These are phyloP conservation scores for Dexiosoma caninum DNA, from an alignment of 2,888 invertebrate species.

Conservation along the genomic window DNA sequence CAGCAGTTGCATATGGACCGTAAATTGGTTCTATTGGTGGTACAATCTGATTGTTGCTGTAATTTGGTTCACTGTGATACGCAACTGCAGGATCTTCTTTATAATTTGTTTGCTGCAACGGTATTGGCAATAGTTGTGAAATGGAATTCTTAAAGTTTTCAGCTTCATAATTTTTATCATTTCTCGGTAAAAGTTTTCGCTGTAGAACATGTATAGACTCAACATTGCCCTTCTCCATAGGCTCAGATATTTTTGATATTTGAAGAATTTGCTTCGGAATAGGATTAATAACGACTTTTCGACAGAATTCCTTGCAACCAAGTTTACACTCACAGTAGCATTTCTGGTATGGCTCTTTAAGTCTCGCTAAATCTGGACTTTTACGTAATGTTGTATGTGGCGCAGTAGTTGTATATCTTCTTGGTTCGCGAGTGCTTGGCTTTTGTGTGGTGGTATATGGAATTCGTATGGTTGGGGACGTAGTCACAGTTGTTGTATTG, in stretches of 20 bases:
- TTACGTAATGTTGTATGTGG: neutral
- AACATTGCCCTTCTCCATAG: slow-evolving; percentile 67
- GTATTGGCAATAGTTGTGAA: neutral
- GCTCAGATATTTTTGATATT: slow-evolving; percentile 66
- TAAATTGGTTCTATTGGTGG: neutral
- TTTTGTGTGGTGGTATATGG: neutral
- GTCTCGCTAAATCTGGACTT: neutral
- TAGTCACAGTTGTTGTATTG: slow-evolving; percentile 50
- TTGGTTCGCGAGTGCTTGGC: neutral
- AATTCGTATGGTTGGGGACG: neutral
- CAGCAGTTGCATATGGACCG: neutral
- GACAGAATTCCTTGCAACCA: slow-evolving; percentile 73
- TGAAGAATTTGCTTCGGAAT: slow-evolving; percentile 69
- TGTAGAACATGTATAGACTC: slow-evolving; percentile 70
- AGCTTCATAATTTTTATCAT: neutral
- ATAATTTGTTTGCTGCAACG: neutral
- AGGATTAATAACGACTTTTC: slow-evolving; percentile 67
- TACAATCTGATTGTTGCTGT: neutral
- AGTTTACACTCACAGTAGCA: slow-evolving; percentile 73
- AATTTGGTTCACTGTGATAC: neutral
- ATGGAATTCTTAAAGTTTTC: slow-evolving; percentile 32
- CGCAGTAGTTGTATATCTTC: neutral
- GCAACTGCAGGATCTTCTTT: neutral
- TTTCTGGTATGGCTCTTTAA: slow-evolving; percentile 65
- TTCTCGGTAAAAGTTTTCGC: slow-evolving; percentile 65